Percentiles rank a stretch among this genome's conserved stretches.
phyloP scores from a whole-genome alignment of 2,888 invertebrate species.

The Ormyrus nitidulus region DNA sequence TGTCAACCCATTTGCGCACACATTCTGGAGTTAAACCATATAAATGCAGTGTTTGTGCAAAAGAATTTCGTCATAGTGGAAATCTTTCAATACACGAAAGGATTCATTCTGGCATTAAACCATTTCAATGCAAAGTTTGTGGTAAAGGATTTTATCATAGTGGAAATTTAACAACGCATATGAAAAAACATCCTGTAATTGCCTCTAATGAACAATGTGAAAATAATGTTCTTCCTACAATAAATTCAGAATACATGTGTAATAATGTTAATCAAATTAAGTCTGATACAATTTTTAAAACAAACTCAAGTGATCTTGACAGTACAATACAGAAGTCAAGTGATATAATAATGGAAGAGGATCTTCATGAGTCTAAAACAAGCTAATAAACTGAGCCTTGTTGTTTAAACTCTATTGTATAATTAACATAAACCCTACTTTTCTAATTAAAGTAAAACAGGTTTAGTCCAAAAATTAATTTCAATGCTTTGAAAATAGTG shows the following conservation, averaged over 20 bases:
- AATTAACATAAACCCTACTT: neutral
- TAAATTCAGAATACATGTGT: constrained; percentile 53
- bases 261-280: constrained; percentile 45
- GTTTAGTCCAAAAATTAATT: constrained; percentile 36
- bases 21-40: constrained; percentile 74
- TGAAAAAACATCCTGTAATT: constrained; percentile 71
- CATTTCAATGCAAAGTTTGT: constrained; percentile 74
- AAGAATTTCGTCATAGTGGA: constrained; percentile 74
- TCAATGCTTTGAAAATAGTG: constrained; percentile 15
- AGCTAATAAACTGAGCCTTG: constrained; percentile 46
- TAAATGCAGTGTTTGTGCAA: constrained; percentile 71
- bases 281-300: constrained; percentile 53
- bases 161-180: constrained; percentile 73
- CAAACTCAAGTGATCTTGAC: constrained; percentile 53
- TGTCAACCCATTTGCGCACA: constrained; percentile 72
- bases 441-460: constrained; percentile 8
- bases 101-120: constrained; percentile 74
- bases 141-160: constrained; percentile 74
- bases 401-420: constrained; percentile 22
- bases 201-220: constrained; percentile 61
- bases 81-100: constrained; percentile 73
- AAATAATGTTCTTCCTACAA: constrained; percentile 59
- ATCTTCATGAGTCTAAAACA: constrained; percentile 41
- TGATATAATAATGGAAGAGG: constrained; percentile 28
- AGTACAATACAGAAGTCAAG: constrained; percentile 42